Evolutionary conservation across 2,888 invertebrate species (phyloP).

Genomic region (Leptopilina syphax): DNA sequence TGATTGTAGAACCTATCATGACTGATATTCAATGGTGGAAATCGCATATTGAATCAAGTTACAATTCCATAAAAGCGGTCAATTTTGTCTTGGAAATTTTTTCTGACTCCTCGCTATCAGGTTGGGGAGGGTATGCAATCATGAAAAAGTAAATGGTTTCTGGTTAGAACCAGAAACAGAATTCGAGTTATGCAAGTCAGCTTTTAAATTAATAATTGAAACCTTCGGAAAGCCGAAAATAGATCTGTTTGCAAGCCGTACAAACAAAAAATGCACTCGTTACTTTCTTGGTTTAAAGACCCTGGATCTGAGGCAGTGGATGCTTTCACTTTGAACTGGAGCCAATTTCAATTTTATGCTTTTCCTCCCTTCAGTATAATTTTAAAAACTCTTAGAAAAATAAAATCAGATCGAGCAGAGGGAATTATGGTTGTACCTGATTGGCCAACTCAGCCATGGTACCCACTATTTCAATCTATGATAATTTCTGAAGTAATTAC

Average conservation of each 20-base stretch:
- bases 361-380: slow-evolving; percentile 52
- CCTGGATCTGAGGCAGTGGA: slow-evolving; percentile 47
- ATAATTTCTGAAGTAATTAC: neutral
- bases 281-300: slow-evolving; percentile 50
- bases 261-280: slow-evolving; percentile 36
- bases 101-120: slow-evolving; percentile 49
- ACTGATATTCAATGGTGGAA: slow-evolving; percentile 44
- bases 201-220: neutral
- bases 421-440: slow-evolving; percentile 46
- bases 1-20: too few relatives aligned
- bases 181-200: too few relatives aligned
- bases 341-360: slow-evolving; percentile 48
- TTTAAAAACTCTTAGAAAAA: slow-evolving; percentile 49
- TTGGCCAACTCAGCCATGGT: slow-evolving; percentile 48
- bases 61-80: slow-evolving; percentile 41
- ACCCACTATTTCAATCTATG: slow-evolving; percentile 30
- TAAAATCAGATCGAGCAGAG: slow-evolving; percentile 46
- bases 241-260: neutral
- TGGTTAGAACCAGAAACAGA: slow-evolving; percentile 30
- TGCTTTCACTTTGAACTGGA: slow-evolving; percentile 52
- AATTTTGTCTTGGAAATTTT: slow-evolving; percentile 47
- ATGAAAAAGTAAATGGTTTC: slow-evolving; percentile 42
- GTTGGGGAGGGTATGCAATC: slow-evolving; percentile 47
- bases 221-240: neutral
- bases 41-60: neutral